These are phyloP conservation scores for Stictocephala bisonia DNA, from an alignment of 2,888 invertebrate species.

Conservation along the genomic window DNA sequence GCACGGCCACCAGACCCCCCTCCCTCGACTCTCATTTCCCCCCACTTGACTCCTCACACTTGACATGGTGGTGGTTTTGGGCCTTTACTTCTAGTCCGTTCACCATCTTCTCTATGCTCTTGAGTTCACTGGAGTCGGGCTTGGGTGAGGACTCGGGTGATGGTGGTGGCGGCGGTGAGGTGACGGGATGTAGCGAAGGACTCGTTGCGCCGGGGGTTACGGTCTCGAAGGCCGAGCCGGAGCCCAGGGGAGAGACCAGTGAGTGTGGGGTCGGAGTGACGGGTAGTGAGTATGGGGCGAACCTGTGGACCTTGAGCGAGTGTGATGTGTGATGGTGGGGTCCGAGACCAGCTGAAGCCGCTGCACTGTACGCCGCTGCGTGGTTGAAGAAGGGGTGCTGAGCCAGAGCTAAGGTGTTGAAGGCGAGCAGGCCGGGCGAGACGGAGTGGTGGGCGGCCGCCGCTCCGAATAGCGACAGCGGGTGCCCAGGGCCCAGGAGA, in stretches of 20 bases:
- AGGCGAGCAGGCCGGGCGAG: constrained; percentile 87
- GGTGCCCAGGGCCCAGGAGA: constrained; percentile 75
- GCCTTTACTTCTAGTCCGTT: constrained; percentile 90
- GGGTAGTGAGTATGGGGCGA: constrained; percentile 90
- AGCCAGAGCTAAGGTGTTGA: constrained; percentile 88
- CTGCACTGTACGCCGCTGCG: constrained; percentile 52
- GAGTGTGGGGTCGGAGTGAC: constrained; percentile 58
- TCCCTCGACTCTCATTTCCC: constrained; percentile 34
- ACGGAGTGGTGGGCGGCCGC: constrained; percentile 68
- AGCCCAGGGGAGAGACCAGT: constrained; percentile 73
- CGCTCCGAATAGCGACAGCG: constrained; percentile 55
- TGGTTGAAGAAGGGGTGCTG: constrained; percentile 75
- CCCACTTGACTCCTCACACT: constrained; percentile 33
- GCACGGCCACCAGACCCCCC: constrained; percentile 23
- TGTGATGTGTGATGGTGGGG: constrained; percentile 64
- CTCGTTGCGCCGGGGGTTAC: constrained; percentile 77
- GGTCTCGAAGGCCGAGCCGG: constrained; percentile 90
- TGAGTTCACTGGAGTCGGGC: constrained; percentile 79
- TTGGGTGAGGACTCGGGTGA: constrained; percentile 44
- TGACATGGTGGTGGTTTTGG: constrained; percentile 36
- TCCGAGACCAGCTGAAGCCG: constrained; percentile 54
- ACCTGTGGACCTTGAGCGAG: constrained; percentile 77
- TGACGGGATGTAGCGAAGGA: constrained; percentile 57
- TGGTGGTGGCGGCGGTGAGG: constrained; percentile 51
- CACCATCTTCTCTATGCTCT: constrained; percentile 98